Evolutionary conservation across 2,797 vertebrate genomes (phyloP), one percentile per base, ranked within the genome.

Genomic region (Mallotus villosus): DNA sequence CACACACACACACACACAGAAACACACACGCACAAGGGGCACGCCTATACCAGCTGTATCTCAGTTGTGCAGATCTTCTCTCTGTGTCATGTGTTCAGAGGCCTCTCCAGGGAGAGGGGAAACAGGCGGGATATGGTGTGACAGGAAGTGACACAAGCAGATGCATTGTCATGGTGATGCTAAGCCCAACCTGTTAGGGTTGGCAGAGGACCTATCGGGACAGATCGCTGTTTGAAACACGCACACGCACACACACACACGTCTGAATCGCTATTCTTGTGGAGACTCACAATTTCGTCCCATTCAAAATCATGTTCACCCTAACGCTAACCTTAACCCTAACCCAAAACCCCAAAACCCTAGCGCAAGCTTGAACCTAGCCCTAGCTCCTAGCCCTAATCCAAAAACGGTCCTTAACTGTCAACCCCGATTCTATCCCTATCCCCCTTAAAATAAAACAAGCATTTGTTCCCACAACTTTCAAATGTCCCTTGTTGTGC

Each of bases 201-300:
- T 63, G 14, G 60, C 60, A 62, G 27, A 29, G 60, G 21, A 9
- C 63, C 22, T 49, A 65, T 24, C 63, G 34, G 29, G 8, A n/a
- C 67, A n/a, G 34, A 32, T 69, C 58, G 24, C 55, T 63, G 14
- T 41, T 29, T 65, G 49, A 58, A 5, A 22, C 29, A 60, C 17
- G 51, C 58, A 25, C 34, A 61, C 17, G 7, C 61, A 37, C 19
- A 32, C 27, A 71, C 61, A 57, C 68, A 68, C 59, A 66, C 19
- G 22, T 21, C 9, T 17, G 17, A 9, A 22, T 65, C 19, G 1
- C 29, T 12, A 32, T 19, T 63, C 5, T 34, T 34, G 32, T 34
- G 32, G 32, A 34, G 32, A 34, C 32, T 65, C 34, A 21, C 21
- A 19, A 51, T 66, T 17, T 21, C 11, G 22, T 3, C n/a, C 63